Evolutionary conservation across 2,113 vertebrate species (phyloP), one percentile per base, ranked within the genome.

Genomic region (Hassar affinis): DNA sequence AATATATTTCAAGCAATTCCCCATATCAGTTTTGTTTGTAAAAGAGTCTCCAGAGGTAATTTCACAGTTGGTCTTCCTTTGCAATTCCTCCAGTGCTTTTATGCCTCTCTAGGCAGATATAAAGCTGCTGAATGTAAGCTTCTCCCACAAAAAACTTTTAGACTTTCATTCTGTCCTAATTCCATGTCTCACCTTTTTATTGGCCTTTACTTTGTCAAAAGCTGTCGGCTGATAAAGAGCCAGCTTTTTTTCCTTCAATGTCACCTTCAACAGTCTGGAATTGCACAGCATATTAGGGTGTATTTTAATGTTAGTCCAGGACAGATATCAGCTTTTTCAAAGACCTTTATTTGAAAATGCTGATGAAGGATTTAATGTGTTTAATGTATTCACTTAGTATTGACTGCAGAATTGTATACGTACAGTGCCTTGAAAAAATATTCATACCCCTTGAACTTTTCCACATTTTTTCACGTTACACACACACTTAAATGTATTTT

Each of bases 111-210:
- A 47, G 38, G 57, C 57, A 27, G 78, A 61, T 79, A 22, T 79
- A 30, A 79, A 79, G 78, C 78, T 79, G 78, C 56, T 79, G 78
- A 79, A 57, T 49, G n/a, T n/a, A 79, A 79, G 57, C 57, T 79
- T 79, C 78, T 64, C n/a, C n/a, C 27, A 38, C 35, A 45, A 54
- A 57, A 78, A 76, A 61, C 54, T 78, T 78, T 42, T 4, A 25
- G 14, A 62, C 57, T 79, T 62, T 62, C 42, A 27, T 62, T 76
- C 27, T 62, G 42, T 20, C 38, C 57, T 79, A 79, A 79, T 79
- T 62, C 78, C 42, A 30, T 22, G 57, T 49, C 57, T 79, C 78
- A 64, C 78, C 38, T 79, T 45, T 61, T 20, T 64, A 79, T 49
- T 47, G 42, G 57, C 17, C 74, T 77, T 77, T 56, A 77, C 42